phyloP scores from a whole-genome alignment of 2,888 invertebrate genomes.

The Netelia melanura region DNA sequence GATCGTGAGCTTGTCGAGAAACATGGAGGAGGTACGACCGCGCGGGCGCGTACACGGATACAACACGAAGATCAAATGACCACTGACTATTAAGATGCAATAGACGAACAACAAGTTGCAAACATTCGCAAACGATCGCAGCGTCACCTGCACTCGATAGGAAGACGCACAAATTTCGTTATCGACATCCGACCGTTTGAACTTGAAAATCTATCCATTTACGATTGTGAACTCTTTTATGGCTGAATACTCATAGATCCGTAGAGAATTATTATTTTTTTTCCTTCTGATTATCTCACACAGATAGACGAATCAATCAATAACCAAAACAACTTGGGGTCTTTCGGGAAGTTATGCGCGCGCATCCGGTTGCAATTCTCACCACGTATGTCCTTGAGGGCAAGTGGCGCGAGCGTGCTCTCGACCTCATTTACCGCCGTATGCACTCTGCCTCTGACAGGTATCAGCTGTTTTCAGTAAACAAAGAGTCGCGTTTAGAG shows the following conservation, averaged over 20 bases:
- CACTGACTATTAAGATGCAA: slow-evolving; percentile 35
- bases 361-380: slow-evolving; percentile 33
- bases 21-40: slow-evolving; percentile 43
- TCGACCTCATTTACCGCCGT: slow-evolving; percentile 43
- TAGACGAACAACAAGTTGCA: slow-evolving; percentile 21
- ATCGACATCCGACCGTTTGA: background rate
- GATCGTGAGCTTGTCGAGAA: slow-evolving; percentile 20
- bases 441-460: slow-evolving; percentile 67
- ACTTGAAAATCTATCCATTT: background rate
- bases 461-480: slow-evolving; percentile 81
- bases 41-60: slow-evolving; percentile 43
- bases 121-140: slow-evolving; percentile 20
- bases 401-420: slow-evolving; percentile 34
- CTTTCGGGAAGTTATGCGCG: slow-evolving; percentile 21
- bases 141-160: slow-evolving; percentile 51
- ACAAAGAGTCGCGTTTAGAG: slow-evolving; percentile 75
- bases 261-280: background rate
- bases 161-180: background rate
- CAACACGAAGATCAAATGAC: slow-evolving; percentile 28
- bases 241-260: background rate
- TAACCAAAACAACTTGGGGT: background rate
- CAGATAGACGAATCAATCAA: background rate
- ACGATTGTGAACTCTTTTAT: background rate
- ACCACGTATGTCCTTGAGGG: slow-evolving; percentile 46
- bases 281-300: background rate